Percentiles rank a stretch among this genome's conserved stretches.
These are phyloP conservation scores for Ctenodactylus gundi DNA, from an alignment of 2,113 vertebrate species.

Conservation along the genomic window DNA sequence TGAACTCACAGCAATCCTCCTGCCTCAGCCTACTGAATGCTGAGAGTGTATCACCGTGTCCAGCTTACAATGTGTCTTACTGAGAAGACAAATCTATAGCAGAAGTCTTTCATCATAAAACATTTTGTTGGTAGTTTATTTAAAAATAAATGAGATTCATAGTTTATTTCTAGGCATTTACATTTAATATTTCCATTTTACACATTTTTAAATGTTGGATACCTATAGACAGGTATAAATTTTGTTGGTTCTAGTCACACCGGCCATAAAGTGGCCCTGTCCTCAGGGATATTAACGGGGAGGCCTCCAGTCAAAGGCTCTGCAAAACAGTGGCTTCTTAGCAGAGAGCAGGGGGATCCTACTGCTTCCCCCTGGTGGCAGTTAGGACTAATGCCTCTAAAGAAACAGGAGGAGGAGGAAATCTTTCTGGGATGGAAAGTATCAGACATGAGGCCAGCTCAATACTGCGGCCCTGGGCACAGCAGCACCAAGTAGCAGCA, in stretches of 20 bases:
- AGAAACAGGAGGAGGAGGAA: no score
- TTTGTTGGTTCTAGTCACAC: not conserved
- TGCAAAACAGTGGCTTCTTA: not conserved
- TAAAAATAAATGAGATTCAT: not conserved
- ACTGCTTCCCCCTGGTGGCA: slow-evolving; percentile 48
- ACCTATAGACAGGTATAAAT: not conserved
- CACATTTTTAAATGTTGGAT: not conserved
- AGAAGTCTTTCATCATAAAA: not conserved
- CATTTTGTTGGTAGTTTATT: not conserved
- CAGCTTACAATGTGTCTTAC: not conserved
- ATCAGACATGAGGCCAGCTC: not conserved
- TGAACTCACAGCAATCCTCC: no score
- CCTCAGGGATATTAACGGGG: not conserved
- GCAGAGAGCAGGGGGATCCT: accelerated
- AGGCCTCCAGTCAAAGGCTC: not conserved
- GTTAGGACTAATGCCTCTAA: not conserved
- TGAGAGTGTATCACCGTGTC: no score
- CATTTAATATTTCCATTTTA: not conserved
- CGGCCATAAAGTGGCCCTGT: not conserved
- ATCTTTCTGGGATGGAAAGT: not conserved
- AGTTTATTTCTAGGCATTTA: slow-evolving; percentile 28
- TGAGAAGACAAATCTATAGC: not conserved
- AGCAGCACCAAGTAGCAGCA: not conserved
- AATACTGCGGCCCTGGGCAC: not conserved
- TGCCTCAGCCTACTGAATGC: no score